Conservation (phyloP, 2,797 vertebrate species). For the Prunella strophiata region DNA sequence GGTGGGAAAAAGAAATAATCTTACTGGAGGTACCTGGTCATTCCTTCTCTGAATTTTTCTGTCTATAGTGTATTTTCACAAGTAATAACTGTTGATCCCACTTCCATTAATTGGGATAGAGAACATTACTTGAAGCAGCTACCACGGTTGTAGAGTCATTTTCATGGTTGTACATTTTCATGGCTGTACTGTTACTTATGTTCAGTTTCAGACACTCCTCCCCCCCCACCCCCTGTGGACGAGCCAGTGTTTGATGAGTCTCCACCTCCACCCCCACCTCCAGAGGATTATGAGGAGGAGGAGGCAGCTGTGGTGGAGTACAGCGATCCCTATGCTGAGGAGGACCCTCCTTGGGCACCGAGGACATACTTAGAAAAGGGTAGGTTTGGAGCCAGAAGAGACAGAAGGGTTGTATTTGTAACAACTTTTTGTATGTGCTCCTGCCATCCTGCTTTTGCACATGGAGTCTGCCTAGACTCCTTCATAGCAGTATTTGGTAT, state of each 20-base stretch:
- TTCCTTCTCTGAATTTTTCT: neutral
- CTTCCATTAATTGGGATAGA: neutral
- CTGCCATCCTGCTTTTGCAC: neutral
- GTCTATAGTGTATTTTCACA: neutral
- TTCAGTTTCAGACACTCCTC: slow-evolving; percentile 92
- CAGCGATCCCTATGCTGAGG: slow-evolving; percentile 97
- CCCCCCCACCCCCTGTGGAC: slow-evolving; percentile 89
- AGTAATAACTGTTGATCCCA: neutral
- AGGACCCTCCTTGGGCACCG: slow-evolving; percentile 97
- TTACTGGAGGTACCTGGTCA: neutral
- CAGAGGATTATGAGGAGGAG: slow-evolving; percentile 94
- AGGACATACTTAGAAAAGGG: slow-evolving; percentile 94
- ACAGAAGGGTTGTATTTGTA: neutral
- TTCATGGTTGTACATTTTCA: neutral
- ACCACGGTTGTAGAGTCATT: neutral
- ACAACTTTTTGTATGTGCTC: neutral
- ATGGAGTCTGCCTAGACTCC: neutral
- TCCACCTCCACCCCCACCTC: slow-evolving; percentile 90
- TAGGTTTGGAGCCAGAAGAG: slow-evolving; percentile 45
- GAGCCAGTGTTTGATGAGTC: slow-evolving; percentile 91
- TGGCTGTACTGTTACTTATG: neutral
- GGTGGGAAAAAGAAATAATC: neutral
- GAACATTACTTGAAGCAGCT: neutral
- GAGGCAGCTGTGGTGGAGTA: slow-evolving; percentile 98
- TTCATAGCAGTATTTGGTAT: neutral